phyloP scores from a whole-genome alignment of 2,113 vertebrate species.

The Semicossyphus pulcher region DNA sequence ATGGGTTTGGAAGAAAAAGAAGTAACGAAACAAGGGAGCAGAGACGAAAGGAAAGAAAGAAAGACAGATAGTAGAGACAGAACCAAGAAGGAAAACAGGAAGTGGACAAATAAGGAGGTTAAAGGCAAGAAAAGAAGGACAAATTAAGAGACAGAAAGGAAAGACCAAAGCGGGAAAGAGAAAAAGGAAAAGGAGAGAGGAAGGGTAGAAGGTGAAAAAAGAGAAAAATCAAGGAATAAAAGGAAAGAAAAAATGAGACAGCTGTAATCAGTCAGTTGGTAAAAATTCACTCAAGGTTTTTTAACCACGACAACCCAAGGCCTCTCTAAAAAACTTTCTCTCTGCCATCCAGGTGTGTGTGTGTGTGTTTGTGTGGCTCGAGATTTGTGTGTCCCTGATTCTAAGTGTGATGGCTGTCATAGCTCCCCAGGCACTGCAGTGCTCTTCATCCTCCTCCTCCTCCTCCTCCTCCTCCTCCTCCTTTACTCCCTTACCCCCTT shows the following conservation, averaged over 20 bases:
- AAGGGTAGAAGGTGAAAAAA: neutral
- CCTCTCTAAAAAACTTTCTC: slow-evolving; percentile 51
- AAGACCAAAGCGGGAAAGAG: no score
- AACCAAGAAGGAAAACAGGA: no score
- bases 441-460: slow-evolving; percentile 47
- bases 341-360: slow-evolving; percentile 55
- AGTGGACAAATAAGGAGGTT: no score
- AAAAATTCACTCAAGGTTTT: slow-evolving; percentile 40
- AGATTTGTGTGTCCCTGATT: slow-evolving; percentile 37
- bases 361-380: slow-evolving; percentile 37
- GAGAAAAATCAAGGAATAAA: neutral
- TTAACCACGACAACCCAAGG: slow-evolving; percentile 41
- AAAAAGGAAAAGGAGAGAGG: neutral
- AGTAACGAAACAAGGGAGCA: no score
- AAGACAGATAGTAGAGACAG: no score
- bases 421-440: slow-evolving; percentile 54
- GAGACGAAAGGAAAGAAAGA: no score
- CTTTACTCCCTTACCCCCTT: slow-evolving; percentile 51
- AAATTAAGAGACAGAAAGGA: no score
- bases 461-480: slow-evolving; percentile 25
- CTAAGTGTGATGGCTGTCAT: slow-evolving; percentile 45
- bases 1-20: no score
- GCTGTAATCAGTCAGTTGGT: slow-evolving; percentile 1
- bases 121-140: no score
- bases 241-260: neutral